Evolutionary conservation across 2,113 vertebrate genomes (phyloP).

Genomic region (Prinia subflava): DNA sequence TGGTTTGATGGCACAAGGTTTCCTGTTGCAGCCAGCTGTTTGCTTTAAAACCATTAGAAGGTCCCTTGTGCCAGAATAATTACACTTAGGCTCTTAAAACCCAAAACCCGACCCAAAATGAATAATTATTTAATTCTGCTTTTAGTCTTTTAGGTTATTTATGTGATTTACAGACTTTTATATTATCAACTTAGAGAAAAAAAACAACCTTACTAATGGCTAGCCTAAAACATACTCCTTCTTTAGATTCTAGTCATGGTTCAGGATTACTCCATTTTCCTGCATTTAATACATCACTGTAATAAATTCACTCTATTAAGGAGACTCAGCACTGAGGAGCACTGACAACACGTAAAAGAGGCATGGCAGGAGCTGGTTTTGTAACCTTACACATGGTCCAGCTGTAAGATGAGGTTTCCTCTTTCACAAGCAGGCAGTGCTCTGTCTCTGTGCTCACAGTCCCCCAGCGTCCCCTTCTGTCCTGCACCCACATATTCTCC

Average conservation of each 20-base stretch:
- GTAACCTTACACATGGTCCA: neutral
- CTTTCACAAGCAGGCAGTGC: neutral
- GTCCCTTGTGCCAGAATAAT: neutral
- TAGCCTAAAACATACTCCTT: neutral
- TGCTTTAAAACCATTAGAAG: neutral
- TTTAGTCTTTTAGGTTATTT: slow-evolving; percentile 17
- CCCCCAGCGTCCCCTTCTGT: neutral
- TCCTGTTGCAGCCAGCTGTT: neutral
- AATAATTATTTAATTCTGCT: slow-evolving; percentile 27
- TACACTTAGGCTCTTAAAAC: neutral
- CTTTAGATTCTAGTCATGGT: neutral
- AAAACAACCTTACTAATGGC: neutral
- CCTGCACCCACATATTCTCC: neutral
- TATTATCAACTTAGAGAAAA: neutral
- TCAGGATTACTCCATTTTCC: neutral
- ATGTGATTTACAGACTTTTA: neutral
- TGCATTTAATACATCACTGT: neutral
- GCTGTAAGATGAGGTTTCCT: neutral
- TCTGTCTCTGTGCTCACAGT: neutral
- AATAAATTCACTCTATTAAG: neutral
- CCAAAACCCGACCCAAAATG: neutral
- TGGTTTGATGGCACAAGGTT: neutral
- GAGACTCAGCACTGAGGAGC: neutral
- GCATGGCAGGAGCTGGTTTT: neutral
- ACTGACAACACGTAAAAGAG: neutral